Conservation (phyloP, 2,888 invertebrate genomes). For the Phengaris arion region DNA sequence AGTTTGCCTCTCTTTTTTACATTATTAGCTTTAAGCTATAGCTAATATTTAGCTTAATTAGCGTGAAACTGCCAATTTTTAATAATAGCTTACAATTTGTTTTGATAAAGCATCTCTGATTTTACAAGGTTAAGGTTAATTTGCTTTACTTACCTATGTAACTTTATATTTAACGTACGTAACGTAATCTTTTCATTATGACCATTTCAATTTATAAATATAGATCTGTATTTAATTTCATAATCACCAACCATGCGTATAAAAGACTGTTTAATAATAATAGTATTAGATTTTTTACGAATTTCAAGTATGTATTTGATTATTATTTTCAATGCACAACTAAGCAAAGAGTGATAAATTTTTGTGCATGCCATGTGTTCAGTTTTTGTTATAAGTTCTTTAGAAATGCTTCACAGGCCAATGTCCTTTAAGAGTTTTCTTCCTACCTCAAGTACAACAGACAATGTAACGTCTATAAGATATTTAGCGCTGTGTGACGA, state of each 20-base stretch:
- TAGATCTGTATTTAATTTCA: constrained; percentile 15
- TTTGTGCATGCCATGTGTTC: constrained; percentile 15
- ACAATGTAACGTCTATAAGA: constrained; percentile 20
- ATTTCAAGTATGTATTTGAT: background rate
- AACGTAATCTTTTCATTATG: background rate
- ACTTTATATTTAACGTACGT: too few species aligned
- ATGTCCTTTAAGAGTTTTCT: constrained; percentile 10
- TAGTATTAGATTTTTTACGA: background rate
- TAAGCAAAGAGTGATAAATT: background rate
- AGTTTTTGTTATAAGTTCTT: constrained; percentile 11
- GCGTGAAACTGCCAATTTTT: too few species aligned
- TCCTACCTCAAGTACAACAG: constrained; percentile 28
- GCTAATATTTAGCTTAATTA: too few species aligned
- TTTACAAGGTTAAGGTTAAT: background rate
- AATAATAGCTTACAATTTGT: too few species aligned
- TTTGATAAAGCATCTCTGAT: too few species aligned
- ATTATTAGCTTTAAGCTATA: background rate
- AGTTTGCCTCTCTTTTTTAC: background rate
- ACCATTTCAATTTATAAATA: background rate
- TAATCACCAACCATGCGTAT: constrained; percentile 17
- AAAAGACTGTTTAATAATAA: constrained; percentile 23
- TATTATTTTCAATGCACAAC: constrained; percentile 11
- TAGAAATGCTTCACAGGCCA: background rate
- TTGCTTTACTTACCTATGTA: background rate
- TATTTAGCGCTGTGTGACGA: constrained; percentile 7